Percentiles rank a stretch among this genome's conserved stretches.
Conservation (phyloP, 2,888 invertebrate species). For the Pammene aurita region DNA sequence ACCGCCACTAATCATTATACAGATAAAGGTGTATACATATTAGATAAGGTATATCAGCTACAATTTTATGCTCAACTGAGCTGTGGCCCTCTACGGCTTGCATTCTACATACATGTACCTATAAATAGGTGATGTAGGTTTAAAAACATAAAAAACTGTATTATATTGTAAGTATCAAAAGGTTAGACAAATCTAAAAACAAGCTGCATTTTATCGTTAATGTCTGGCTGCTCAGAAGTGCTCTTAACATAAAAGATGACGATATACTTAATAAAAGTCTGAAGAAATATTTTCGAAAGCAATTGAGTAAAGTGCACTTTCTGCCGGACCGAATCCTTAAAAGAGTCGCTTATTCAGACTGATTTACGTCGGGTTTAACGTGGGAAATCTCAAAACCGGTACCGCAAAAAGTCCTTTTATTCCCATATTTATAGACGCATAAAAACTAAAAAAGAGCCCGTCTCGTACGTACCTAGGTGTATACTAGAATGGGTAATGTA, state of each 20-base stretch:
- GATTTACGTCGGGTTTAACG: conserved; percentile 53
- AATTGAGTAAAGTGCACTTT: conserved; percentile 59
- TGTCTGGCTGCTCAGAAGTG: conserved; percentile 5
- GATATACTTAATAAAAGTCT: conserved; percentile 33
- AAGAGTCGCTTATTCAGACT: conserved; percentile 56
- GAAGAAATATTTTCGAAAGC: conserved; percentile 44
- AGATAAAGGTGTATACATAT: too few species aligned
- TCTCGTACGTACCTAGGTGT: neutral
- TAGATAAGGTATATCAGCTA: too few species aligned
- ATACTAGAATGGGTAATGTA: neutral
- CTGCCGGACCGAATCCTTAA: conserved; percentile 51
- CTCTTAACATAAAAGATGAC: conserved; percentile 21
- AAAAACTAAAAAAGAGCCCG: neutral
- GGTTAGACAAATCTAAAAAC: neutral
- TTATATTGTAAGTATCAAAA: too few species aligned
- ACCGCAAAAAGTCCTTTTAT: conserved; percentile 32
- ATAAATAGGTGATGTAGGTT: too few species aligned
- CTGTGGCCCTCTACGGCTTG: too few species aligned
- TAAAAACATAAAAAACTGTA: too few species aligned
- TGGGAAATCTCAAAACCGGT: conserved; percentile 43
- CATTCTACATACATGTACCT: too few species aligned
- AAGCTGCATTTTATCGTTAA: conserved; percentile 10
- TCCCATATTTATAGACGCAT: conserved; percentile 37
- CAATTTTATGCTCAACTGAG: too few species aligned
- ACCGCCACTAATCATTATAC: too few species aligned